Base-by-base conservation (phyloP, 2,888 invertebrate species). In the Fissipunctia ypsillon region DNA sequence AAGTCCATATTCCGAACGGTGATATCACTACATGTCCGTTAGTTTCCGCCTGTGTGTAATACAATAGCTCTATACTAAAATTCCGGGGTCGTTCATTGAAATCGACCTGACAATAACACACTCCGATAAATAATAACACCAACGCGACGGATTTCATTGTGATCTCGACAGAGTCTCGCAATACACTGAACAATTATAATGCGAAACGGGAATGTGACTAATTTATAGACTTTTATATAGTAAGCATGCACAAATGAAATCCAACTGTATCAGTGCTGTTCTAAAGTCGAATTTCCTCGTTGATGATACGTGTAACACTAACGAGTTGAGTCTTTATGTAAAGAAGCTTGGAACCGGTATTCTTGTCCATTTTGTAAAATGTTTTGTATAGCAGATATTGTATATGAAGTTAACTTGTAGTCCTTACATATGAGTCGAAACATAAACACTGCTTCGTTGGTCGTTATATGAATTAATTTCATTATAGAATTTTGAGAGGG, bases 1-100 rank as follows among this genome's bases (percentile, higher is more conserved):
- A 84, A 16, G 93, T 94, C 96, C 96, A 96, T 84, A 96, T 94
- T 80, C 96, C 96, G 69, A 95, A 95, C 0, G 96, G 96, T 1
- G 96, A 95, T 71, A 96, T 93, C 71, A 96, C 96, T 0, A 95
- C 93, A 84, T 96, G 96, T 0, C 95, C 94, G 3, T 91, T 88
- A 0, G 93, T 93, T 79, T 94, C 92, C 25, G 88, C 79, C 31
- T 94, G 94, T 4, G 96, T 95, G 56, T 92, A 90, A 79, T 96
- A 91, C n/a, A 96, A 81, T 1, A 96, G 79, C 82, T 95, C 95
- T 16, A 96, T 90, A 77, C 96, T 96, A 77, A 96, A 96, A 76
- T 95, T 96, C 65, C 95, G 90, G 19, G 95, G 93, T 76, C 95
- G 87, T 31, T 92, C 94, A 88, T 91, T 93, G 80, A 95, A 96